Conservation (phyloP, 1,140 invertebrate genomes). For the Plodia interpunctella region DNA sequence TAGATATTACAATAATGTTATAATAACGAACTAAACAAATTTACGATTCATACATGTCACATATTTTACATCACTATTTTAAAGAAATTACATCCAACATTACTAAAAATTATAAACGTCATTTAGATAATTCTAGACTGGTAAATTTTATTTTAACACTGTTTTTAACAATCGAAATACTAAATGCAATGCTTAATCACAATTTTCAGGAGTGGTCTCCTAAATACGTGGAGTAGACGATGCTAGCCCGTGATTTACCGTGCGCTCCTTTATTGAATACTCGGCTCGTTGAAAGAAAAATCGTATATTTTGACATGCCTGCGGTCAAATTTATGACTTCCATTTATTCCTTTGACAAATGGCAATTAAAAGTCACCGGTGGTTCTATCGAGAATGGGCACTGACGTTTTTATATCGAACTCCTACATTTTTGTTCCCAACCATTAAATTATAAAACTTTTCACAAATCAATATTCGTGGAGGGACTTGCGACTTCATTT, state of each 20-base stretch:
- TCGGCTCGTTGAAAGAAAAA: conserved; percentile 61
- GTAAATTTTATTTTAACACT: no score
- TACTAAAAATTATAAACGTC: no score
- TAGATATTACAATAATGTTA: no score
- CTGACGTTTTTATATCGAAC: conserved; percentile 19
- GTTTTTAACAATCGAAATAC: no score
- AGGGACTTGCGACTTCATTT: not conserved
- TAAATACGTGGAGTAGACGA: conserved; percentile 26
- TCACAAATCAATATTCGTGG: conserved; percentile 3
- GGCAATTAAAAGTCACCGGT: conserved; percentile 55
- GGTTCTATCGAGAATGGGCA: conserved; percentile 18
- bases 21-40: no score
- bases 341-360: conserved; percentile 58
- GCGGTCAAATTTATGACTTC: conserved; percentile 53
- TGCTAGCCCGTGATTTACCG: conserved; percentile 58
- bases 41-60: no score
- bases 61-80: no score
- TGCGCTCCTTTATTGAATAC: conserved; percentile 63
- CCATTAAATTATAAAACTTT: conserved; percentile 10
- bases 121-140: no score
- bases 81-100: no score
- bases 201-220: conserved; percentile 28
- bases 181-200: no score
- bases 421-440: conserved; percentile 11
- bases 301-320: conserved; percentile 64